These are phyloP conservation scores for Eudasyphora cyanicolor DNA, from an alignment of 2,888 invertebrate species.

Conservation along the genomic window DNA sequence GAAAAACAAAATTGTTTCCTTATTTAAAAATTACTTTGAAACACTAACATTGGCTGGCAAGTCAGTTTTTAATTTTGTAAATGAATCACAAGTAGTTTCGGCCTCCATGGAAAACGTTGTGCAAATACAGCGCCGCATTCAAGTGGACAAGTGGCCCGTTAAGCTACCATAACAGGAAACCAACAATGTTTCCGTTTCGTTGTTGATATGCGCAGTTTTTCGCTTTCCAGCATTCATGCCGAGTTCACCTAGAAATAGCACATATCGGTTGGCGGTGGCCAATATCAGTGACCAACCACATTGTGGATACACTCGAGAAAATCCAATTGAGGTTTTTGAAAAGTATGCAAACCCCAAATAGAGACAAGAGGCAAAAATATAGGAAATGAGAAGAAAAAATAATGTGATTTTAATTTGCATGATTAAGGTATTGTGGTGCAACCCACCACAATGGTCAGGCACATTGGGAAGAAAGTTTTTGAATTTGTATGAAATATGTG, in stretches of 20 bases:
- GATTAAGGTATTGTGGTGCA: background rate
- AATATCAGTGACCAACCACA: background rate
- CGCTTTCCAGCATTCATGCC: background rate
- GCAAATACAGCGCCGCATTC: background rate
- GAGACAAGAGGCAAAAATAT: background rate
- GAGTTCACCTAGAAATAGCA: background rate
- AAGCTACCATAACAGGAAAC: constrained; percentile 45
- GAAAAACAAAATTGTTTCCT: background rate
- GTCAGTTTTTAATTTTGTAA: background rate
- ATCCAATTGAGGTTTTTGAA: background rate
- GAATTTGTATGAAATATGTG: no score
- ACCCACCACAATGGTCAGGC: background rate
- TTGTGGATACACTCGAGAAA: background rate
- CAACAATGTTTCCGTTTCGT: constrained; percentile 52
- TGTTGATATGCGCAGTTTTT: background rate
- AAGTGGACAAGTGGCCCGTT: constrained; percentile 32
- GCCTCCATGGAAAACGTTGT: background rate
- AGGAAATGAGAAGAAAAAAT: background rate
- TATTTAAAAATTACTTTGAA: background rate
- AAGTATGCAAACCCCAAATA: no score
- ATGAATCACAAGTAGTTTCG: constrained; percentile 3
- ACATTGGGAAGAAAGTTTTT: background rate
- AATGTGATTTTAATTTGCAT: background rate
- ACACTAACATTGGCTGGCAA: background rate
- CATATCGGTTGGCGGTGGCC: background rate